Evolutionary conservation across 1,140 invertebrate species (phyloP).

Genomic region (Euwallacea fornicatus): DNA sequence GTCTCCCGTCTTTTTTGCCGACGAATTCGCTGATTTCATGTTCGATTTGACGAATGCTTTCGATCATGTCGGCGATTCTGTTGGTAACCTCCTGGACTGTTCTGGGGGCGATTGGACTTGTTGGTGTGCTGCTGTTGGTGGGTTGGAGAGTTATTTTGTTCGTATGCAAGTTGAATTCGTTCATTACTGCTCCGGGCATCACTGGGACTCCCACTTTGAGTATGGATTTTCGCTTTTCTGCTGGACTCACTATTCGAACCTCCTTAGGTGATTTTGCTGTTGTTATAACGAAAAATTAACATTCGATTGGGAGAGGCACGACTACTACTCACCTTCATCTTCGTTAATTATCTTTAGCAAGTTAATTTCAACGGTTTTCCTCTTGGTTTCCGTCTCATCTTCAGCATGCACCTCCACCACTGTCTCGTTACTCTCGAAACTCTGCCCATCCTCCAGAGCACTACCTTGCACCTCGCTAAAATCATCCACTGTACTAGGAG

Average conservation of each 20-base stretch:
- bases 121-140: background rate
- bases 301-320: background rate
- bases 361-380: conserved; percentile 39
- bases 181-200: conserved; percentile 42
- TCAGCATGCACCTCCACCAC: conserved; percentile 15
- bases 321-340: conserved; percentile 12
- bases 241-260: conserved; percentile 28
- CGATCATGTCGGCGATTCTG: conserved; percentile 36
- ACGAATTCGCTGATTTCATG: conserved; percentile 42
- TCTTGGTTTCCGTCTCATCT: conserved; percentile 14
- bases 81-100: conserved; percentile 13
- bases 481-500: background rate
- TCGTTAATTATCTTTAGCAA: conserved; percentile 35
- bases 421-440: conserved; percentile 8
- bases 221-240: conserved; percentile 41
- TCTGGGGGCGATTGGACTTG: background rate
- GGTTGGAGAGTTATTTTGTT: conserved; percentile 17
- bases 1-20: conserved; percentile 37
- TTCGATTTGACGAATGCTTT: conserved; percentile 38
- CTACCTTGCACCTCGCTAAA: background rate
- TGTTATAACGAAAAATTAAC: background rate
- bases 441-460: background rate
- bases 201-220: conserved; percentile 45
- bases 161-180: conserved; percentile 30
- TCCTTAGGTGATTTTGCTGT: conserved; percentile 18